phyloP scores from a whole-genome alignment of 2,113 vertebrate genomes.

The Tragelaphus strepsiceros region DNA sequence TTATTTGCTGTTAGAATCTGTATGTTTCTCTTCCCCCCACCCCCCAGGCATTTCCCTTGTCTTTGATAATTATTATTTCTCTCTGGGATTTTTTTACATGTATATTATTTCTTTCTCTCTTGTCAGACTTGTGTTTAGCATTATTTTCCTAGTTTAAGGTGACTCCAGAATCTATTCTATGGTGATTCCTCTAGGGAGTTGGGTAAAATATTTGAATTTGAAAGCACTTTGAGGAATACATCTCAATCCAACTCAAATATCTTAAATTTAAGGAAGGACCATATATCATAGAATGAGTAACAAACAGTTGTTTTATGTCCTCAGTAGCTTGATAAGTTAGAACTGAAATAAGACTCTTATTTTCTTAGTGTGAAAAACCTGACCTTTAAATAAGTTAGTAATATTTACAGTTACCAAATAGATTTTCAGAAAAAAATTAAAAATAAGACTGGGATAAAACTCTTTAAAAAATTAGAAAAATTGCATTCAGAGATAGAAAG shows the following conservation, averaged over 20 bases:
- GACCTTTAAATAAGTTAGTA: background rate
- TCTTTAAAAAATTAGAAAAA: background rate
- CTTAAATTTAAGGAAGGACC: background rate
- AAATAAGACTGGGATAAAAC: background rate
- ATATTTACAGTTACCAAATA: background rate
- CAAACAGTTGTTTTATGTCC: background rate
- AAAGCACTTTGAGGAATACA: background rate
- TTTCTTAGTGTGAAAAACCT: background rate
- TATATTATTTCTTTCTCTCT: background rate
- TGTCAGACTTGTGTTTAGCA: background rate
- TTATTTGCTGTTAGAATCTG: background rate
- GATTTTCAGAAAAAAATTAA: background rate
- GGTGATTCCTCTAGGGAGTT: background rate
- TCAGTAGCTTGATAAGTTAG: background rate
- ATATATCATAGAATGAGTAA: background rate
- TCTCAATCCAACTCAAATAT: background rate
- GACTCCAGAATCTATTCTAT: background rate
- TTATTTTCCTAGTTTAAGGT: constrained; percentile 4
- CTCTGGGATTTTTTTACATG: background rate
- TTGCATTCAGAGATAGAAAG: background rate
- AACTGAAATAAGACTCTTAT: background rate
- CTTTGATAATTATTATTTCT: constrained; percentile 17
- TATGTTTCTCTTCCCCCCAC: background rate
- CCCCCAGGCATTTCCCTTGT: background rate
- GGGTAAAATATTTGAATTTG: background rate